phyloP scores from a whole-genome alignment of 2,113 vertebrate species.

The Taxidea taxus region DNA sequence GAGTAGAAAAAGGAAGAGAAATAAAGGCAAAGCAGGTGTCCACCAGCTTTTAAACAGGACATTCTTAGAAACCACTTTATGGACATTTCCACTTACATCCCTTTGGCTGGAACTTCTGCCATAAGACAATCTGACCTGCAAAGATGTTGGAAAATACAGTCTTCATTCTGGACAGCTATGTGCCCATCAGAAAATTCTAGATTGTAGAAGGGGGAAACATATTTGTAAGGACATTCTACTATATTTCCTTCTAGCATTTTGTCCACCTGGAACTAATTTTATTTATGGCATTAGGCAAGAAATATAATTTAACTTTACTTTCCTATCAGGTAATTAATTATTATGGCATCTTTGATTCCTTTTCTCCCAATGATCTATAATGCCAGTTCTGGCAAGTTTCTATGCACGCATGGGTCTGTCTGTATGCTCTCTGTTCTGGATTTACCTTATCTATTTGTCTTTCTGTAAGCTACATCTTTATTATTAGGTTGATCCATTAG shows the following conservation, averaged over 20 bases:
- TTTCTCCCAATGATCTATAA: background rate
- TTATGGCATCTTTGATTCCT: background rate
- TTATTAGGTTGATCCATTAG: background rate
- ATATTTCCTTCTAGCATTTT: conserved; percentile 26
- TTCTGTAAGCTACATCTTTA: background rate
- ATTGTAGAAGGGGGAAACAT: background rate
- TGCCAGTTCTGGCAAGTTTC: background rate
- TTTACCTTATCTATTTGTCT: background rate
- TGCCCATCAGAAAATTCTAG: background rate
- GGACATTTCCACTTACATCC: background rate
- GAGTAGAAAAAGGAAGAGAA: background rate
- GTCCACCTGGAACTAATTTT: background rate
- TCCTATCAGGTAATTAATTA: background rate
- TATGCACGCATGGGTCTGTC: background rate
- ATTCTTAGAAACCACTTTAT: background rate
- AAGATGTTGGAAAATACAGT: background rate
- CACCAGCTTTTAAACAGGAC: background rate
- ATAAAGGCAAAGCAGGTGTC: background rate
- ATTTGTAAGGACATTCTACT: background rate
- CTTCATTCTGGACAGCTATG: background rate
- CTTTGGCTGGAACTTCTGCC: background rate
- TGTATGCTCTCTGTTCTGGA: background rate
- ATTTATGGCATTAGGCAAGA: background rate
- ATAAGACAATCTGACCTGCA: background rate
- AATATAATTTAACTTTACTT: background rate